Evolutionary conservation across 2,797 vertebrate species (phyloP), one percentile per base, ranked within the genome.

Genomic region (Luscinia megarhynchos): DNA sequence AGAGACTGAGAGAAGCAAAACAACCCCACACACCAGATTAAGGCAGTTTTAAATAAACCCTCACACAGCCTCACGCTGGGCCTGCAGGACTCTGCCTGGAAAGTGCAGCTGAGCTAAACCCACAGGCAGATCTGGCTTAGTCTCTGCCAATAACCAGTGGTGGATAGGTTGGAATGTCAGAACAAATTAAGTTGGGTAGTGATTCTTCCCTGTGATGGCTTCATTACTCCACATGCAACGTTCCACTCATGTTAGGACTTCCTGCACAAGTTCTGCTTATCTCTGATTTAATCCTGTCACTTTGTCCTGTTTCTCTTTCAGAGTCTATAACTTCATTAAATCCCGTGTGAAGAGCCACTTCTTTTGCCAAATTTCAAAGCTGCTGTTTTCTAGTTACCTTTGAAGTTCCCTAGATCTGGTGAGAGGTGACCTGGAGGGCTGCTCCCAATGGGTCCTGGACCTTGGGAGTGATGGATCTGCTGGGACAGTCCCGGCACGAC

Each of bases 241-340:
- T 18, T 80, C 46, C 11, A 9, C 16, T 54, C 48, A 15, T 2
- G 13, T 54, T 38, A 50, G 57, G 29, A 21, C 21, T 62, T 59
- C 20, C 30, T 36, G 16, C 24, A 26, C 4, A 9, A 24, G 9
- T 32, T n/a, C 36, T 67, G 9, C 13, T 72, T 69, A 36, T 17
- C 54, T n/a, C 13, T 2, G 4, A 9, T 81, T 83, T 66, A 10
- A 11, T 74, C n/a, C 24, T 29, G 11, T 15, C 36, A 2, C 78
- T 69, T n/a, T 9, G 27, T 24, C 32, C 46, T 21, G 4, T 46
- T 88, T 61, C 22, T 62, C 30, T 72, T 41, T 53, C 45, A 43
- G 45, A 19, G 32, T 32, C 16, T 0, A 0, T 2, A 40, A 38
- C 4, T 27, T 36, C 27, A 24, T 55, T 64, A 20, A 15, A 11